Percentiles rank a stretch among this genome's conserved stretches.
Conservation (phyloP, 2,888 invertebrate genomes). For the Cheilosia variabilis region DNA sequence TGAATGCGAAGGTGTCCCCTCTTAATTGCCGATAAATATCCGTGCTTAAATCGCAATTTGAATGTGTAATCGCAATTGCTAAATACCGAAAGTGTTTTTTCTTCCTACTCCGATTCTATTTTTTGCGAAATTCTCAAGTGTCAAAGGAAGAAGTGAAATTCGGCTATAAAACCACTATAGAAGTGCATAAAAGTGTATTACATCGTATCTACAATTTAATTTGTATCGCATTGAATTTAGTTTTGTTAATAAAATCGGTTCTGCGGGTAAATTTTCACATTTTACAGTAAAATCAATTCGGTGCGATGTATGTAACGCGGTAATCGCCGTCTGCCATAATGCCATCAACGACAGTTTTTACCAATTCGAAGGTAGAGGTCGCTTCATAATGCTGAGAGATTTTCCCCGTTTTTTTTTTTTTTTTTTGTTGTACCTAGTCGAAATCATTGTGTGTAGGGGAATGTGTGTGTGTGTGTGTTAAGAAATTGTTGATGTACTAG, state of each 20-base stretch:
- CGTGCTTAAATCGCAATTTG: constrained; percentile 22
- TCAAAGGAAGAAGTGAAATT: constrained; percentile 68
- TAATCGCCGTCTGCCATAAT: constrained; percentile 79
- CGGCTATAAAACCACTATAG: constrained; percentile 33
- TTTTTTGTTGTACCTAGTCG: background rate
- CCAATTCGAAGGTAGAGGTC: constrained; percentile 74
- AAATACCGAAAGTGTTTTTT: constrained; percentile 72
- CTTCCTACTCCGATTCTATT: constrained; percentile 36
- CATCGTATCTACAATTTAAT: constrained; percentile 19
- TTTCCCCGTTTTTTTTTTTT: constrained; percentile 22
- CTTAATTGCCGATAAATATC: constrained; percentile 51
- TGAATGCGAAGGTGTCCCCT: constrained; percentile 58
- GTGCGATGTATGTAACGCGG: constrained; percentile 79
- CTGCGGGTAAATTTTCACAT: constrained; percentile 62
- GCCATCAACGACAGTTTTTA: constrained; percentile 74
- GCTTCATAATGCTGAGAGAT: constrained; percentile 71
- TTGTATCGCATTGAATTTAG: constrained; percentile 33
- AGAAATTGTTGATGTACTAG: constrained; percentile 32
- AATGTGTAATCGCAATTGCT: constrained; percentile 62
- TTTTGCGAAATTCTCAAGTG: constrained; percentile 73
- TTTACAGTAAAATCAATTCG: constrained; percentile 80
- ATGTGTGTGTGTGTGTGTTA: background rate
- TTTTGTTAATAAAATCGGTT: constrained; percentile 54
- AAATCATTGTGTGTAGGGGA: background rate
- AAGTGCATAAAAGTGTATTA: constrained; percentile 58